Evolutionary conservation across 2,888 invertebrate species (phyloP), one percentile per base, ranked within the genome.

Genomic region (Adelognathus sp.): DNA sequence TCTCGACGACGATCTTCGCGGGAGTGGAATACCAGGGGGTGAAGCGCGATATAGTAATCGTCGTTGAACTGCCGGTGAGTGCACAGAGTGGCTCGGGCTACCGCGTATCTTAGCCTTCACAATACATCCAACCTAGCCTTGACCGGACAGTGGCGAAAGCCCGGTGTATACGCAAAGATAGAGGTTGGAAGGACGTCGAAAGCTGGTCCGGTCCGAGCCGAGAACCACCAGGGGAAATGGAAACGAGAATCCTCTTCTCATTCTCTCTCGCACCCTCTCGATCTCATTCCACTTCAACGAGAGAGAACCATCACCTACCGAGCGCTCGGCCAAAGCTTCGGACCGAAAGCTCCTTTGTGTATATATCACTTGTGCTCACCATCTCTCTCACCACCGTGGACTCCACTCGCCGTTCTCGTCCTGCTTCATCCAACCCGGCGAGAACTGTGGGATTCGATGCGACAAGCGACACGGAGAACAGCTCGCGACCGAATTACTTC

Each of bases 401-500:
- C 50, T 66, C 39, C 39, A n/a, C 36, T 11, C 52, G 31, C 33
- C 31, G 36, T 66, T 16, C 33, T 3, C 36, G 21, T 64, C 52
- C 36, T 50, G 18, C n/a, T 6, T 44, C 16, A 6, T 11, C 21
- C n/a, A 3, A 7, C 44, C 11, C 1, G 21, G 11, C 14, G 31
- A 5, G 4, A 11, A 46, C 6, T 33, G 31, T 52, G 52, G 52
- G 33, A 54, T 66, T 36, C 52, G 66, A 52, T 50, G 50, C 52
- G 66, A 27, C 52, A 66, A 39, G 36, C 66, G 52, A 52, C 66
- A 66, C 66, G 52, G 7, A 27, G 52, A 52, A 39, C 52, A n/a
- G n/a, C 66, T 52, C 52, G 52, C 36, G 36, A 66, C 50, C 52
- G 66, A 66, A 66, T 66, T 66, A 66, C 52, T 66, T 52, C 52